Base-by-base conservation (phyloP, 2,113 vertebrate genomes). In the Hydrolagus affinis region DNA sequence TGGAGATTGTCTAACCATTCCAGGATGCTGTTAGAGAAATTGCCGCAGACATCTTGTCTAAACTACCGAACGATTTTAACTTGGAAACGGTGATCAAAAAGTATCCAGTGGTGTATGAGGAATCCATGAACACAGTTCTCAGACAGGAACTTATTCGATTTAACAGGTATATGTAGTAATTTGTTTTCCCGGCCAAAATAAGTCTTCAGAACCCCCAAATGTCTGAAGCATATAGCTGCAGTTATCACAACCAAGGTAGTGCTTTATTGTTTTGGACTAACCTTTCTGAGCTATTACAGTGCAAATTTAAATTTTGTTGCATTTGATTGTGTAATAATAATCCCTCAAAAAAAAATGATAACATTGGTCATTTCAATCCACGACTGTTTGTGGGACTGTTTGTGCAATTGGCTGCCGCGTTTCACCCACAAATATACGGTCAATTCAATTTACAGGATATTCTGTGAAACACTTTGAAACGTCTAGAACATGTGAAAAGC, bases 111-210 rank as follows among this genome's bases (percentile, higher is more conserved):
- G 88, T 94, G 86, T 98, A 97, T 78, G 91, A 95, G 56, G 96
- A 98, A 86, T 98, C 97, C 15, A 98, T 99, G 97, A 98, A 98
- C 77, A 96, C 96, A 0, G 97, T 99, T 86, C 91, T 98, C 62
- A 94, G 95, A 64, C 96, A 98, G 90, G 96, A 98, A 71, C 76
- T 97, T 78, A 95, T 97, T 88, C 90, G 95, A 88, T 98, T 98
- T 88, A 99, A 98, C 94, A 96, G 95, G 96, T 97, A 91, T 25
- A 56, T n/a, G 57, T n/a, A 60, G 57, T 59, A 75, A 56, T 80
- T 60, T 3, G 8, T 23, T 70, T 44, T 73, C 70, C 15, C 28
- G 23, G 15, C 9, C 12, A 59, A 60, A 62, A 59, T 23, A 78
- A 0, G 7, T 23, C 62, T 83, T 19, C 14, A 19, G n/a, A 30